A percentile compares a stretch with the other conserved stretches of the same genome.
These are phyloP conservation scores for Lordiphosa stackelbergi DNA, from an alignment of 1,140 invertebrate species.

Conservation along the genomic window DNA sequence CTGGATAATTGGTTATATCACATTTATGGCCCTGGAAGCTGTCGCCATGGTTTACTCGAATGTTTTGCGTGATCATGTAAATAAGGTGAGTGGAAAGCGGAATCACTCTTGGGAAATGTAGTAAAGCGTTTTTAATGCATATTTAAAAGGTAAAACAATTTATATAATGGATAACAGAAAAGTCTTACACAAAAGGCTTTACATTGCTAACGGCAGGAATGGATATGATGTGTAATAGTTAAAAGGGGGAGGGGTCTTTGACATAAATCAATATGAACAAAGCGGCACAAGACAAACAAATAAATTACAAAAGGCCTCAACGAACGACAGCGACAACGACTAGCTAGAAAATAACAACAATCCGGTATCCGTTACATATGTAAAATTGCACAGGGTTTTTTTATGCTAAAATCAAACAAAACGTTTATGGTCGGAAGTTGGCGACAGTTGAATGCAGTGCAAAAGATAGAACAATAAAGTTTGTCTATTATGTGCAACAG, in stretches of 20 bases:
- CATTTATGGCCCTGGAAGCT: conserved; percentile 85
- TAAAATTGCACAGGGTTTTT: conserved; percentile 45
- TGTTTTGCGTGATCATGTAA: conserved; percentile 86
- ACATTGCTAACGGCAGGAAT: conserved; percentile 19
- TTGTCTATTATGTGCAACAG: conserved; percentile 7
- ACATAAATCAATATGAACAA: conserved; percentile 61
- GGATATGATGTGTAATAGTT: conserved; percentile 29
- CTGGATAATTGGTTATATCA: conserved; percentile 86
- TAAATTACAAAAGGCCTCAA: conserved; percentile 57
- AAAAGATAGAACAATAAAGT: conserved; percentile 17
- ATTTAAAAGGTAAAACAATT: conserved; percentile 53
- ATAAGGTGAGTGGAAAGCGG: conserved; percentile 80
- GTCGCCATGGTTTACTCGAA: conserved; percentile 87
- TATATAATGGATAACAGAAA: conserved; percentile 38
- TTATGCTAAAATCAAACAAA: conserved; percentile 64
- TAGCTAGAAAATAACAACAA: conserved; percentile 25
- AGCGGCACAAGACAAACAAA: conserved; percentile 56
- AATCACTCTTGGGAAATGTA: conserved; percentile 1
- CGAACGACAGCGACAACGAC: conserved; percentile 33
- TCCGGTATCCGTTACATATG: conserved; percentile 59
- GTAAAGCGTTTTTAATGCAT: conserved; percentile 47
- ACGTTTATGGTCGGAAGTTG: conserved; percentile 37
- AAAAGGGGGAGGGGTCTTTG: conserved; percentile 9
- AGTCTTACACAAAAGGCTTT: conserved; percentile 20
- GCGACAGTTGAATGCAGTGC: conserved; percentile 56